A percentile compares a stretch with the other conserved stretches of the same genome.
These are phyloP conservation scores for Cyrtodaria siliqua DNA, from an alignment of 2,888 invertebrate genomes.

Conservation along the genomic window DNA sequence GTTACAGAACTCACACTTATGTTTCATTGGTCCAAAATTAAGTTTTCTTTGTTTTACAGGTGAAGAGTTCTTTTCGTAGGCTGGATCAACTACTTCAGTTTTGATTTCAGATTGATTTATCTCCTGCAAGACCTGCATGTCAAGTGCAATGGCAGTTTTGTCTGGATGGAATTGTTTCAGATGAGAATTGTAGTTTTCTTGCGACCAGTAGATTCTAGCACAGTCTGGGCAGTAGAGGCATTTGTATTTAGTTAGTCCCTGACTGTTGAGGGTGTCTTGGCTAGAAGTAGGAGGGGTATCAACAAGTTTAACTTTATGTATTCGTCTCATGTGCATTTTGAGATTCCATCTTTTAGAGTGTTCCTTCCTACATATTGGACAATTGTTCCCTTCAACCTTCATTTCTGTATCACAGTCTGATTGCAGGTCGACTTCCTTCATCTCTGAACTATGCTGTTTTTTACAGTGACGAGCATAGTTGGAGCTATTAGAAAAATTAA, in stretches of 20 bases:
- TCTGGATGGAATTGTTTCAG: conserved; percentile 23
- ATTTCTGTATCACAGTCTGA: too few relatives aligned
- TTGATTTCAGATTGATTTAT: neutral
- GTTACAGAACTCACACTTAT: conserved; percentile 47
- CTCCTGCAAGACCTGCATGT: conserved; percentile 27
- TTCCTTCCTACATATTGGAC: conserved; percentile 22
- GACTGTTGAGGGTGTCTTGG: too few relatives aligned
- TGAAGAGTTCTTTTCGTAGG: neutral
- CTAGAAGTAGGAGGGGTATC: neutral
- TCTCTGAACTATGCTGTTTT: too few relatives aligned
- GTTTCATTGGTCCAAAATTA: conserved; percentile 15
- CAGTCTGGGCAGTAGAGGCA: conserved; percentile 37
- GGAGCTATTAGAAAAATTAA: too few relatives aligned
- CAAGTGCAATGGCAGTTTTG: conserved; percentile 22
- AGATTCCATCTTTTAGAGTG: conserved; percentile 16
- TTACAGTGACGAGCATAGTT: too few relatives aligned
- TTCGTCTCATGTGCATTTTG: conserved; percentile 23
- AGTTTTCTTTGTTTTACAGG: neutral
- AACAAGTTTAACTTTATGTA: conserved; percentile 20
- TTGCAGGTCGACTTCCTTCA: too few relatives aligned
- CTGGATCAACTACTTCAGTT: neutral
- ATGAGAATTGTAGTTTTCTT: conserved; percentile 18
- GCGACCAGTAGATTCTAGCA: conserved; percentile 27
- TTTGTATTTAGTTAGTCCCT: conserved; percentile 12
- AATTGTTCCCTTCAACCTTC: conserved; percentile 4